Conservation (phyloP, 2,797 vertebrate genomes). For the Aphelocoma californica region DNA sequence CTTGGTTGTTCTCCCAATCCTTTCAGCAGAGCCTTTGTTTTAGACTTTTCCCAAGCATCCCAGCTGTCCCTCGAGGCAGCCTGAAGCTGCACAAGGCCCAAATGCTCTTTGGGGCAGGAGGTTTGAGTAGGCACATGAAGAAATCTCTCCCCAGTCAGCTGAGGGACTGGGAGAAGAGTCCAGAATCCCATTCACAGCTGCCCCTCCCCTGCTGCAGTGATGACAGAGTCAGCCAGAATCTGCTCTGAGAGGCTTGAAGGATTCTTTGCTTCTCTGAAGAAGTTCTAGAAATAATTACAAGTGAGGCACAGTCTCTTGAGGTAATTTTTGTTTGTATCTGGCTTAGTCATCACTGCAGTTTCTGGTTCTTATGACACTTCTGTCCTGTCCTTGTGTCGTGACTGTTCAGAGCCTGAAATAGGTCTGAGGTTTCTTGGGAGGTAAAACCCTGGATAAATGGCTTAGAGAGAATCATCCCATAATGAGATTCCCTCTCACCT, state of each 20-base stretch:
- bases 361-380: neutral
- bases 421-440: neutral
- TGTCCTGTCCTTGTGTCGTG: neutral
- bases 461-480: neutral
- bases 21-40: neutral
- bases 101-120: neutral
- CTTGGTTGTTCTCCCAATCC: neutral
- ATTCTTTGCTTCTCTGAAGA: neutral
- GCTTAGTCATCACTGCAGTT: neutral
- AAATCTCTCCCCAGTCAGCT: neutral
- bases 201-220: neutral
- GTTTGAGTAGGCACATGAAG: neutral
- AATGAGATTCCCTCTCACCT: neutral
- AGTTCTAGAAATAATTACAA: neutral
- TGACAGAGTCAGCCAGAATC: neutral
- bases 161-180: neutral
- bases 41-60: neutral
- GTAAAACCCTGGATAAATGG: neutral
- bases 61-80: neutral
- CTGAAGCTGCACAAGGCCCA: neutral
- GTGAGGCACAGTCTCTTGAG: neutral
- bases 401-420: neutral
- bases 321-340: neutral
- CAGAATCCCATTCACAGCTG: neutral
- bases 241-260: neutral